Conservation (phyloP, 2,797 vertebrate genomes). For the Rhinella marina region DNA sequence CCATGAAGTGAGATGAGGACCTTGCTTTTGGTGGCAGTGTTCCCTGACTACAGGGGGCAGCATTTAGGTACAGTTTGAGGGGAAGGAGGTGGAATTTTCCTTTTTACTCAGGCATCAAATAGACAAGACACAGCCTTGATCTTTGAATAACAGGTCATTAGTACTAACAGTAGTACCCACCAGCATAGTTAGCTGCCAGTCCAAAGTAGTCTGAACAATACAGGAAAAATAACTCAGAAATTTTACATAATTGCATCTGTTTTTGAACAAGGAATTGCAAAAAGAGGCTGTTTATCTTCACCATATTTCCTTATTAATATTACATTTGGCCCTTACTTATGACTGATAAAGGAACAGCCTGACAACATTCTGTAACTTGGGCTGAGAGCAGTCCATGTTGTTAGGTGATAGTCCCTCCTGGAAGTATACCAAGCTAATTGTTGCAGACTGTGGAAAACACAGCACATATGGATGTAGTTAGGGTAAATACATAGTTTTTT, state of each 20-base stretch:
- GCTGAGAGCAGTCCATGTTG: slow-evolving; percentile 72
- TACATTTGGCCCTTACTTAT: slow-evolving; percentile 65
- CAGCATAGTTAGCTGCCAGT: background rate
- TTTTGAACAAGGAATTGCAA: background rate
- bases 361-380: slow-evolving; percentile 67
- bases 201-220: background rate
- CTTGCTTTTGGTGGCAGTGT: no score
- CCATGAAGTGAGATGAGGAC: no score
- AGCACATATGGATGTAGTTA: slow-evolving; percentile 78
- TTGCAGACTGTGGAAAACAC: slow-evolving; percentile 61
- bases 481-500: slow-evolving; percentile 76
- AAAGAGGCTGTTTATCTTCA: slow-evolving; percentile 45
- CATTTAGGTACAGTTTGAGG: no score
- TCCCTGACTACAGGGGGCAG: no score
- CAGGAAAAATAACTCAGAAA: background rate
- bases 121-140: background rate
- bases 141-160: background rate
- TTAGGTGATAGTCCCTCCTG: slow-evolving; percentile 66
- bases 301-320: slow-evolving; percentile 45
- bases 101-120: background rate
- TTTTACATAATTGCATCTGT: background rate
- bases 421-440: slow-evolving; percentile 62
- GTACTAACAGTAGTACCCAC: background rate
- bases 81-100: no score
- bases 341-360: slow-evolving; percentile 60